A percentile compares a stretch with the other conserved stretches of the same genome.
These are phyloP conservation scores for Malaclemys terrapin DNA, from an alignment of 2,113 vertebrate species.

Conservation along the genomic window DNA sequence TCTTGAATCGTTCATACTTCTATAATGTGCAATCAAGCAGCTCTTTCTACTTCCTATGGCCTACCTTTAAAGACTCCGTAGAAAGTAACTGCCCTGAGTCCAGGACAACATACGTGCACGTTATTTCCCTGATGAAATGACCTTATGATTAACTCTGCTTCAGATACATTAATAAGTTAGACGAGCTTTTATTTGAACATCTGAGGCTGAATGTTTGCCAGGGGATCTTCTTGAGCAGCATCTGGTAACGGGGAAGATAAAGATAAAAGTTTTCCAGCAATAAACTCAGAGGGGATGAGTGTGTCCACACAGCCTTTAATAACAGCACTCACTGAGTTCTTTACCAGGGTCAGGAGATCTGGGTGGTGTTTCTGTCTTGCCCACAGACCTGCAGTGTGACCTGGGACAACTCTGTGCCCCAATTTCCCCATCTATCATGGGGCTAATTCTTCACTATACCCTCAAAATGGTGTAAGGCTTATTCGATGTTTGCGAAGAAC, in stretches of 20 bases:
- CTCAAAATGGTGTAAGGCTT: neutral
- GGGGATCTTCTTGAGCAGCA: neutral
- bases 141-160: neutral
- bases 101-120: neutral
- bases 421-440: neutral
- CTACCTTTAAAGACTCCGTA: neutral
- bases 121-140: neutral
- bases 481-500: neutral
- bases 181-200: neutral
- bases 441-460: neutral
- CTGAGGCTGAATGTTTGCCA: neutral
- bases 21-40: neutral
- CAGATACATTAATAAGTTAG: neutral
- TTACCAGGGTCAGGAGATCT: neutral
- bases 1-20: neutral
- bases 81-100: neutral
- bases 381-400: neutral
- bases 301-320: neutral
- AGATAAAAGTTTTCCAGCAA: neutral
- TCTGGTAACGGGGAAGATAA: neutral
- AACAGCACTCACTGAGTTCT: neutral
- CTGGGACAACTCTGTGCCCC: neutral
- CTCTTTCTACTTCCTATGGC: neutral
- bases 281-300: neutral
- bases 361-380: neutral